Evolutionary conservation across 64 coral and sea anemone genomes (phyloP), one percentile per base, ranked within the genome.

Genomic region (Orbicella faveolata): DNA sequence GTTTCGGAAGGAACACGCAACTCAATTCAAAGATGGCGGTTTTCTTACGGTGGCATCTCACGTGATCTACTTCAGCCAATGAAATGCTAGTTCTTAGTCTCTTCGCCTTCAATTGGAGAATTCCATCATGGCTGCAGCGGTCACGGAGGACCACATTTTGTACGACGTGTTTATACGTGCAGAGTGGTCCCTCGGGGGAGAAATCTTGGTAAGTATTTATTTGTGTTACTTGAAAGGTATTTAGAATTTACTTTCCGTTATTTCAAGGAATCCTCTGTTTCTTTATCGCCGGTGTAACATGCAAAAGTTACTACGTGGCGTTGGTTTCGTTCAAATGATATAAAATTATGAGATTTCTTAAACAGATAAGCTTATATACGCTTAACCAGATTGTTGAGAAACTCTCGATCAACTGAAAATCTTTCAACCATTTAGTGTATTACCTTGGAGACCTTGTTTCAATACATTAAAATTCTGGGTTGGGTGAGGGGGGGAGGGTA

Each of bases 151-250:
- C 73, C 82, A 92, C 15, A 99, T 99, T 81, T 91, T 99, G 81
- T 99, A 99, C 80, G 91, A 99, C 86, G 79, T 95, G 75, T 92
- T 99, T 63, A 94, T 99, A 54, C 84, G 90, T 41, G 94, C 91
- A 39, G 97, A 99, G 76, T 99, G 97, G 97, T 36, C 88, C 89
- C 79, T 99, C 36, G 97, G 95, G 54, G 97, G 84, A 30, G 97
- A 99, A 79, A 25, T 91, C 59, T 78, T 93, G 89, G 97, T 99
- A 41, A 89, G 97, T 76, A 12, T 76, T 61, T 30, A 74, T 77
- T 61, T 36, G 12, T 88, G 6, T 13, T 51, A 75, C 20, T 48
- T 69, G 36, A 16, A 16, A 87, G 39, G 65, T 52, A 15, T 75
- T 75, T 2, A n/a, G 20, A 18, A 76, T 34, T 13, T 25, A 14